A percentile compares a stretch with the other conserved stretches of the same genome.
Evolutionary conservation across 2,888 invertebrate species (phyloP).

Genomic region (Nephrocerus scutellatus): DNA sequence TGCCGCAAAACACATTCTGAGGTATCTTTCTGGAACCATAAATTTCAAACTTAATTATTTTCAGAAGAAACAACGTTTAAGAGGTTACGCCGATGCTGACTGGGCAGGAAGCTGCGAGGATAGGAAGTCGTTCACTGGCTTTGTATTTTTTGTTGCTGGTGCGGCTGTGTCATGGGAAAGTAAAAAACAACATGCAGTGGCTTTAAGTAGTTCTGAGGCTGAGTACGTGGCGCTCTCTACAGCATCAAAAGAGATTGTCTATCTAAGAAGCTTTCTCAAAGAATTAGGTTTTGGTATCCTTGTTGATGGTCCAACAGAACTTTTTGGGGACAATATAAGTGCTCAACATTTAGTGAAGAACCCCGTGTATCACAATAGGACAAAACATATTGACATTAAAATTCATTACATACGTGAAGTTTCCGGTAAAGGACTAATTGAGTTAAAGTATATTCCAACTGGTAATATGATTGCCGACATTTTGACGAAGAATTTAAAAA

Average conservation of each 20-base stretch:
- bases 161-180: constrained; percentile 15
- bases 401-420: too few species aligned
- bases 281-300: constrained; percentile 12
- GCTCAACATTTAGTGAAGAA: too few species aligned
- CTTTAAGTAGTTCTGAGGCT: constrained; percentile 14
- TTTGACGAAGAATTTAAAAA: too few species aligned
- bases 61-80: not conserved
- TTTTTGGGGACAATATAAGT: too few species aligned
- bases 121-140: constrained; percentile 18
- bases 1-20: too few species aligned
- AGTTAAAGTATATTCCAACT: too few species aligned
- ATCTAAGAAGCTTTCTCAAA: constrained; percentile 7
- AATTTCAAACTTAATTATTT: constrained; percentile 1
- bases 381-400: too few species aligned
- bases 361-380: too few species aligned
- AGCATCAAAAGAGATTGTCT: constrained; percentile 15
- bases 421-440: too few species aligned
- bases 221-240: constrained; percentile 15
- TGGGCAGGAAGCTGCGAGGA: constrained; percentile 15
- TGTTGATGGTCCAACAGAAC: too few species aligned
- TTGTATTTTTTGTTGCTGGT: constrained; percentile 10
- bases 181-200: constrained; percentile 10
- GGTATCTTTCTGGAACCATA: constrained; percentile 8
- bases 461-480: too few species aligned
- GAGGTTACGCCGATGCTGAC: constrained; percentile 18